Conservation (phyloP, 2,113 vertebrate species). For the Sakesphorus luctuosus region DNA sequence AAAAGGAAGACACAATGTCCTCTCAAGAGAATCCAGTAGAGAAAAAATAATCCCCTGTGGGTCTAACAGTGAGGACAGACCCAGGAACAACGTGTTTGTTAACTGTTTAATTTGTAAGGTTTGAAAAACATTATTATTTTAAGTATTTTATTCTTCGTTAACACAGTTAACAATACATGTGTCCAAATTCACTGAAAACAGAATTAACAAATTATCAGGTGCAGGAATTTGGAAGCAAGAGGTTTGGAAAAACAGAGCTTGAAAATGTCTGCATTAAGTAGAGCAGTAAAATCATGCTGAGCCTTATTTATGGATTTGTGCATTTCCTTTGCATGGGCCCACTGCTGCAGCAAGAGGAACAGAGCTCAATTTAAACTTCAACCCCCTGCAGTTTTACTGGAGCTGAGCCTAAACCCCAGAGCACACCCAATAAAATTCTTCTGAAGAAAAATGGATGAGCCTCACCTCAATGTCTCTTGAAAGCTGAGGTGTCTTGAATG, state of each 20-base stretch:
- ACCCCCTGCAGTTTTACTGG: slow-evolving; percentile 2
- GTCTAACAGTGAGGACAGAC: not conserved
- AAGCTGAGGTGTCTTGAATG: not conserved
- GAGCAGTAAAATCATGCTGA: slow-evolving; percentile 43
- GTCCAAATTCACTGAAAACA: slow-evolving; percentile 67
- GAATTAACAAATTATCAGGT: slow-evolving; percentile 73
- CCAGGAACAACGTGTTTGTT: not conserved
- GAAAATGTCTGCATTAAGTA: slow-evolving; percentile 45
- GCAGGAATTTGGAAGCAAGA: slow-evolving; percentile 55
- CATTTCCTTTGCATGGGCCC: not conserved
- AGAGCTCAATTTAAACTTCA: slow-evolving; percentile 3
- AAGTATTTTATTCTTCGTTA: slow-evolving; percentile 61
- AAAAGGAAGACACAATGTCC: not conserved
- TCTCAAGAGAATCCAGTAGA: not conserved
- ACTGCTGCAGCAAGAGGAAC: slow-evolving; percentile 9
- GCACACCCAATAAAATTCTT: not conserved
- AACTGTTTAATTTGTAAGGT: not conserved
- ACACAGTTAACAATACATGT: slow-evolving; percentile 67
- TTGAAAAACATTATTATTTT: slow-evolving; percentile 58
- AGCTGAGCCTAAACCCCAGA: slow-evolving; percentile 15
- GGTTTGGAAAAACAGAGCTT: slow-evolving; percentile 49
- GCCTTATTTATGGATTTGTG: slow-evolving; percentile 34
- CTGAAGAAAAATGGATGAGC: not conserved
- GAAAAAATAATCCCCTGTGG: not conserved
- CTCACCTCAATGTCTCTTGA: not conserved